phyloP scores from a whole-genome alignment of 2,797 vertebrate genomes.

The Xerus rutilus region DNA sequence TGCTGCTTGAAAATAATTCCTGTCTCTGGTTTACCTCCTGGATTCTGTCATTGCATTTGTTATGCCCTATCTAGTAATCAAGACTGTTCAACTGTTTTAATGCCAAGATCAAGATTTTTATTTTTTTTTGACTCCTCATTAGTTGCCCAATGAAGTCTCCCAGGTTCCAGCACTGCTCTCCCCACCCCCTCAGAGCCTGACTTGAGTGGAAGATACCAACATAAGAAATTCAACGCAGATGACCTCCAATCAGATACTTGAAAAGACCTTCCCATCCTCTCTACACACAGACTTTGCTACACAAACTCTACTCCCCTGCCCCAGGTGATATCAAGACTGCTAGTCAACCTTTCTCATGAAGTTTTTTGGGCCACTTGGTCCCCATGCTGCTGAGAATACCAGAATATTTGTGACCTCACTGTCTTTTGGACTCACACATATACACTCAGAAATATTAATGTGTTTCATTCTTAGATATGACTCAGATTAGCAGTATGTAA shows the following conservation, averaged over 20 bases:
- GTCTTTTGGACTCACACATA: fast-evolving
- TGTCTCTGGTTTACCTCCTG: neutral
- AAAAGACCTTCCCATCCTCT: neutral
- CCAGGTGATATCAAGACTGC: neutral
- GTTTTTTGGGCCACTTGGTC: fast-evolving
- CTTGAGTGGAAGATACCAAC: neutral
- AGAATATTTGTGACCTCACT: neutral
- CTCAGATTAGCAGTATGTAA: neutral
- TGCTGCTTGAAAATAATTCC: neutral
- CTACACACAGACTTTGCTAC: neutral
- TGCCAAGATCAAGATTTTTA: neutral
- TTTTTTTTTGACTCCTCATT: neutral
- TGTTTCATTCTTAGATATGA: no score
- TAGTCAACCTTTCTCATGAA: neutral
- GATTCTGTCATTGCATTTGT: neutral
- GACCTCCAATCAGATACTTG: neutral
- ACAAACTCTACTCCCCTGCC: fast-evolving
- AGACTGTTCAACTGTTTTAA: neutral
- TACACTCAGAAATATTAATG: neutral
- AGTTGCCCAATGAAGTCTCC: neutral
- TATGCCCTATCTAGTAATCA: neutral
- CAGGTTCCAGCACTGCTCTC: neutral
- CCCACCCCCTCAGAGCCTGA: neutral
- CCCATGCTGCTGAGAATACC: neutral
- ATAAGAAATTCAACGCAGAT: neutral